Conservation (phyloP, 2,113 vertebrate genomes). For the Microtus richardsoni region DNA sequence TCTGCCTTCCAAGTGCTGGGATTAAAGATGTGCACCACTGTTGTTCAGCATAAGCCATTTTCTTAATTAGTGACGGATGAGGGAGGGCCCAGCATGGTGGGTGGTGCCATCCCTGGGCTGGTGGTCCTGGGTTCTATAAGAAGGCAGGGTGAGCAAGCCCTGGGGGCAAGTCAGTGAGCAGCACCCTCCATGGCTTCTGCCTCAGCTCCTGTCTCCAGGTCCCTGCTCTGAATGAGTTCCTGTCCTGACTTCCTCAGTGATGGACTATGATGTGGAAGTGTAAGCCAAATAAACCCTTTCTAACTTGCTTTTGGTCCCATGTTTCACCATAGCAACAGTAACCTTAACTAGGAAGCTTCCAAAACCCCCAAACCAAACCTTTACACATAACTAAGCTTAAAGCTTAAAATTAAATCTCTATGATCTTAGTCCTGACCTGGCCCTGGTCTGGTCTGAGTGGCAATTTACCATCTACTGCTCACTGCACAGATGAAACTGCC, state of each 20-base stretch:
- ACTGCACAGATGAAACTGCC: background rate
- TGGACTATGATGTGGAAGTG: background rate
- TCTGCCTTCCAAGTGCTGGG: too few relatives aligned
- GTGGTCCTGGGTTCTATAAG: background rate
- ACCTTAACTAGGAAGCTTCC: background rate
- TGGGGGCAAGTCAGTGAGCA: background rate
- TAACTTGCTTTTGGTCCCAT: background rate
- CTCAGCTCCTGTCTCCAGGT: background rate
- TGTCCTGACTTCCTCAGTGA: background rate
- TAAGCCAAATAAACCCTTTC: background rate
- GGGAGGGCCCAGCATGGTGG: background rate
- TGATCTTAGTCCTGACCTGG: background rate
- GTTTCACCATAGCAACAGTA: background rate
- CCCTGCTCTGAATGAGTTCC: background rate
- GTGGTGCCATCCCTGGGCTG: background rate
- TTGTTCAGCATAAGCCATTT: background rate
- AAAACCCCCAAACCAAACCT: background rate
- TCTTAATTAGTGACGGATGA: background rate
- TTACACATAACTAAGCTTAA: slow-evolving; percentile 5
- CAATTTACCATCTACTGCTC: background rate
- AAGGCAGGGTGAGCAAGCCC: background rate
- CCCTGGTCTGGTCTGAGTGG: background rate
- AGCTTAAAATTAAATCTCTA: background rate
- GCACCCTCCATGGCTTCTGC: background rate
- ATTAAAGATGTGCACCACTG: too few relatives aligned